Conservation (phyloP, 2,888 invertebrate genomes). For the Plemyria rubiginata region DNA sequence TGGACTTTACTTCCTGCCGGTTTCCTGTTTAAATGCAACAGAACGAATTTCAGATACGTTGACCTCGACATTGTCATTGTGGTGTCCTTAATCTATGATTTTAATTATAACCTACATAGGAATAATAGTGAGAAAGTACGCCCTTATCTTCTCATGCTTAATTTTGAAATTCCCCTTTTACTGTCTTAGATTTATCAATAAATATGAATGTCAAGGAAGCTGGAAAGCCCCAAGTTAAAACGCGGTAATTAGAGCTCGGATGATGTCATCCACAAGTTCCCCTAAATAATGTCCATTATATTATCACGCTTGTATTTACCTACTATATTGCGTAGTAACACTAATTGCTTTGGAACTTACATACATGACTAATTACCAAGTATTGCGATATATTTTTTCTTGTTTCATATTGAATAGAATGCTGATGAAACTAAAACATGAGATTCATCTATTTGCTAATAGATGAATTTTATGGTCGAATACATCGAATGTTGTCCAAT, state of each 20-base stretch:
- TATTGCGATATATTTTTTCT: constrained; percentile 18
- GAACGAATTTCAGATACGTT: constrained; percentile 53
- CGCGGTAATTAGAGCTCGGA: constrained; percentile 48
- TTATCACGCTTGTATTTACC: constrained; percentile 28
- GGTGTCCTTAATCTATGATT: constrained; percentile 29
- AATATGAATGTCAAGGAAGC: constrained; percentile 32
- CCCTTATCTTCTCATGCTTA: not conserved
- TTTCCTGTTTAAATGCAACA: constrained; percentile 70
- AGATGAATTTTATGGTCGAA: constrained; percentile 10
- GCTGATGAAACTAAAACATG: constrained; percentile 15
- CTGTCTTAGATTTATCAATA: constrained; percentile 11
- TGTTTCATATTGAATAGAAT: constrained; percentile 12
- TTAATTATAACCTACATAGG: not conserved
- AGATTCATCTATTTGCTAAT: constrained; percentile 10
- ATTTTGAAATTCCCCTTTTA: constrained; percentile 9
- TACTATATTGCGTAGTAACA: constrained; percentile 34
- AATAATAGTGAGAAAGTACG: not conserved
- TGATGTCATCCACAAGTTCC: constrained; percentile 57
- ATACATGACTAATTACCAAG: constrained; percentile 33
- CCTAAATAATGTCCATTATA: constrained; percentile 50
- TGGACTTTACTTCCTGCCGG: constrained; percentile 57
- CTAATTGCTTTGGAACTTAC: constrained; percentile 33
- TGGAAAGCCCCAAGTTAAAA: constrained; percentile 32
- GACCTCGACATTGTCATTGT: constrained; percentile 54
- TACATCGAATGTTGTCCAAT: constrained; percentile 11